Conservation (phyloP, 2,888 invertebrate species). For the Patella pellucida region DNA sequence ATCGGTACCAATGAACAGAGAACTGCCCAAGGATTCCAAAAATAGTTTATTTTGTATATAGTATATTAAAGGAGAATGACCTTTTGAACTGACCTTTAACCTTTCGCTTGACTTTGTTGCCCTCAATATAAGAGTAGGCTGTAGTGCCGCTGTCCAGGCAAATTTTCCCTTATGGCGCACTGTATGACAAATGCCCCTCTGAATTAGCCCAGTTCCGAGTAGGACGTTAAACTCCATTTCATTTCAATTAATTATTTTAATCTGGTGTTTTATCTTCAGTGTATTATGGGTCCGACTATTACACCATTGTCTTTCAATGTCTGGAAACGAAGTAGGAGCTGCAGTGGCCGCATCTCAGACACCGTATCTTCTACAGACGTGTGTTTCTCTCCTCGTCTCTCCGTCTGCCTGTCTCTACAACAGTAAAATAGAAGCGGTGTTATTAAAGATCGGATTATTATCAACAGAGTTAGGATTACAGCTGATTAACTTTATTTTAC, state of each 20-base stretch:
- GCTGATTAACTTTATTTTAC: conserved; percentile 63
- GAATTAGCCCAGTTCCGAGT: too few relatives aligned
- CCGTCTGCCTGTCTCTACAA: conserved; percentile 78
- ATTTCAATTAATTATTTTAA: background rate
- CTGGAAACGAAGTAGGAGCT: conserved; percentile 51
- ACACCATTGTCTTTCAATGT: conserved; percentile 79
- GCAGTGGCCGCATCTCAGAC: conserved; percentile 77
- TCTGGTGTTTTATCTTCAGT: conserved; percentile 71
- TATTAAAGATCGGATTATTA: conserved; percentile 80
- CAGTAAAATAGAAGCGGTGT: conserved; percentile 78
- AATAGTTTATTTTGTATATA: background rate
- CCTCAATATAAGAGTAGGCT: too few relatives aligned
- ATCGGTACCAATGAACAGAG: background rate
- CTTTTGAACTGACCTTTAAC: background rate
- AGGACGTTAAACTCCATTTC: too few relatives aligned
- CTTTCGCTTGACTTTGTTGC: background rate
- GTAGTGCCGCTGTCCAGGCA: too few relatives aligned
- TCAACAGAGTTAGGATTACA: conserved; percentile 74
- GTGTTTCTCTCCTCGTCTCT: conserved; percentile 81
- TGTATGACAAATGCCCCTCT: too few relatives aligned
- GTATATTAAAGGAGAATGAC: too few relatives aligned
- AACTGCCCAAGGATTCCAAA: background rate
- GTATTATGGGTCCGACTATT: conserved; percentile 88
- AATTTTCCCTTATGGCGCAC: too few relatives aligned
- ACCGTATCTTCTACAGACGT: conserved; percentile 79